These are phyloP conservation scores for Chlamydotis undulata DNA, from an alignment of 2,113 vertebrate genomes.

Conservation along the genomic window DNA sequence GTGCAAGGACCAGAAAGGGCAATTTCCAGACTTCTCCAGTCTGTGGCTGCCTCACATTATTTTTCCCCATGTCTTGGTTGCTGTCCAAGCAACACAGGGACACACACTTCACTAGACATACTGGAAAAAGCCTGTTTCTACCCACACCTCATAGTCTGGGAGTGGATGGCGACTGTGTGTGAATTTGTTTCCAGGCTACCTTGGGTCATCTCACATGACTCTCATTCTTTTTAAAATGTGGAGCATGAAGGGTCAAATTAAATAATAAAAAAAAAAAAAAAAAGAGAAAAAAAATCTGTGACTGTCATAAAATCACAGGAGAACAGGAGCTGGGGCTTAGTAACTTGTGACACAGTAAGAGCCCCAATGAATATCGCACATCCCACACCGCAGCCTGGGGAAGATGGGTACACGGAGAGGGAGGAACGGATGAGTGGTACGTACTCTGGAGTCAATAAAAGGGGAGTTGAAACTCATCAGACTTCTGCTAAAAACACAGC, in stretches of 20 bases:
- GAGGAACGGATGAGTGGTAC: background rate
- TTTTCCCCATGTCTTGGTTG: background rate
- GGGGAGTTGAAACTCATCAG: background rate
- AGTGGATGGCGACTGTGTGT: background rate
- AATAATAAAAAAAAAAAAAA: no score
- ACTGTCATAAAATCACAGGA: background rate
- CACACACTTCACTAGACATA: background rate
- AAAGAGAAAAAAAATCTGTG: background rate
- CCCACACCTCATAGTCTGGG: background rate
- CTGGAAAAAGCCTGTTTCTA: background rate
- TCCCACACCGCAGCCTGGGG: background rate
- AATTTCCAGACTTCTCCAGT: background rate
- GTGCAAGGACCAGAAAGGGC: background rate
- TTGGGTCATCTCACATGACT: background rate
- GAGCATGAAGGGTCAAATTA: background rate
- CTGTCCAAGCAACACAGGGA: background rate
- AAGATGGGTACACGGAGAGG: background rate
- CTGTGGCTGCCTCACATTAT: background rate
- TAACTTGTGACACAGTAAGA: background rate
- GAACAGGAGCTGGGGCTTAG: background rate
- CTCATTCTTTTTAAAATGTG: background rate
- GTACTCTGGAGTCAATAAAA: background rate
- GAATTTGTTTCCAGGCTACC: background rate
- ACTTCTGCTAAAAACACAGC: background rate
- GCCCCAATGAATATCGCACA: background rate